A percentile compares a stretch with the other conserved stretches of the same genome.
phyloP scores from a whole-genome alignment of 2,888 invertebrate species.

The Julus scanicus region DNA sequence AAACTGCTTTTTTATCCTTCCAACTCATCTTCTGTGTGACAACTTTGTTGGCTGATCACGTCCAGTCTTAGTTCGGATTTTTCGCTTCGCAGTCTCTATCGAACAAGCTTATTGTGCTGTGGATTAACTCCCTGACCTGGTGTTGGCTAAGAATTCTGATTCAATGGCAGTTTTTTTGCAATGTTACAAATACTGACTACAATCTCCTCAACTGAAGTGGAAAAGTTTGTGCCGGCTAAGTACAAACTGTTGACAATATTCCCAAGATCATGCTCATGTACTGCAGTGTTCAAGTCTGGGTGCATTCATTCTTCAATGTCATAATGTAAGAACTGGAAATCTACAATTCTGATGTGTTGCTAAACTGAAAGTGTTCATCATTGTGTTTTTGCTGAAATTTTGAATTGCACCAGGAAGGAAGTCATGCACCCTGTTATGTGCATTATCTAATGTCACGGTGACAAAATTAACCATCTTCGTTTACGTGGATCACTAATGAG shows the following conservation, averaged over 20 bases:
- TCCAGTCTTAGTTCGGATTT: not conserved
- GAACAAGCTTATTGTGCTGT: not conserved
- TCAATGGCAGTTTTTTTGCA: not conserved
- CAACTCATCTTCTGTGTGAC: not conserved
- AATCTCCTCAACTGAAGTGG: not conserved
- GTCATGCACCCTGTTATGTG: not conserved
- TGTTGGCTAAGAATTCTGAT: not conserved
- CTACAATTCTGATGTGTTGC: too few species aligned
- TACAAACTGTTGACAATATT: not conserved
- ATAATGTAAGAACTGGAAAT: too few species aligned
- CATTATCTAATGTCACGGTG: not conserved
- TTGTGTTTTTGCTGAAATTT: too few species aligned
- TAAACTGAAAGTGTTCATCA: too few species aligned
- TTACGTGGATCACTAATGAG: not conserved
- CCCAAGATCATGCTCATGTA: not conserved
- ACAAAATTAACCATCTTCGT: not conserved
- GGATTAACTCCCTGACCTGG: slow-evolving; percentile 8
- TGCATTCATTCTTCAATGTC: not conserved
- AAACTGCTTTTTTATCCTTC: not conserved
- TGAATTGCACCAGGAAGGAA: too few species aligned
- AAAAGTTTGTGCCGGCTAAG: not conserved
- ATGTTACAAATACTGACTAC: not conserved
- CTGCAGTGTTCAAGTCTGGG: not conserved
- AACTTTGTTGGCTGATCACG: not conserved
- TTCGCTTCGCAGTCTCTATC: not conserved